Conservation (phyloP, 2,888 invertebrate species). For the Hydrotaea diabolus region DNA sequence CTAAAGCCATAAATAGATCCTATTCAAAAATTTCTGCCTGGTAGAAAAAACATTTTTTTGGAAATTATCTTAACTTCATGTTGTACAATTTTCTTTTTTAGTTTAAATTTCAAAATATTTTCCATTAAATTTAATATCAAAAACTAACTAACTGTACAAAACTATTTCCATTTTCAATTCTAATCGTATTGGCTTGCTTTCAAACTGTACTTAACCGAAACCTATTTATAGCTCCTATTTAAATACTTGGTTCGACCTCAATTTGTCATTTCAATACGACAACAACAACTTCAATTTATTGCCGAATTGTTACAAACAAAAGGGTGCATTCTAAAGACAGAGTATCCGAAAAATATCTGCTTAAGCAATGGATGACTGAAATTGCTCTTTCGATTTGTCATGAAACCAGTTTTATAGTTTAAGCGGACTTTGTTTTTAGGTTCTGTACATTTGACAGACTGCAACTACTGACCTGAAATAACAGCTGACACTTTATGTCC, state of each 20-base stretch:
- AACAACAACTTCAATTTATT: background rate
- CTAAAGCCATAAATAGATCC: too few relatives aligned
- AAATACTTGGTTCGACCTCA: background rate
- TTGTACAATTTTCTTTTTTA: too few relatives aligned
- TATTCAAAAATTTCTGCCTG: too few relatives aligned
- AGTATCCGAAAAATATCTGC: background rate
- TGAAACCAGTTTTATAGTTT: conserved; percentile 28
- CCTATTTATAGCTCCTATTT: background rate
- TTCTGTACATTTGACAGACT: conserved; percentile 13
- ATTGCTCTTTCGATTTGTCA: conserved; percentile 15
- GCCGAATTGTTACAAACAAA: background rate
- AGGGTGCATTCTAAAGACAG: background rate
- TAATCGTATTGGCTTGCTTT: background rate
- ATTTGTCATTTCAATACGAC: conserved; percentile 1
- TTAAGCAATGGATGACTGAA: background rate
- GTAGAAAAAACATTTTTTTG: too few relatives aligned
- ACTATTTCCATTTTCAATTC: too few relatives aligned
- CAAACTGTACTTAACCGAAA: background rate
- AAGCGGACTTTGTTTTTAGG: background rate
- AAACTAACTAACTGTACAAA: too few relatives aligned
- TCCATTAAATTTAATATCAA: too few relatives aligned
- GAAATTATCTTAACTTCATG: too few relatives aligned
- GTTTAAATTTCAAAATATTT: too few relatives aligned
- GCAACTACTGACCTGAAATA: conserved; percentile 63
- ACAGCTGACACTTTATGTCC: conserved; percentile 58